phyloP scores from a whole-genome alignment of 1,140 invertebrate genomes.

The Nautilus pompilius region DNA sequence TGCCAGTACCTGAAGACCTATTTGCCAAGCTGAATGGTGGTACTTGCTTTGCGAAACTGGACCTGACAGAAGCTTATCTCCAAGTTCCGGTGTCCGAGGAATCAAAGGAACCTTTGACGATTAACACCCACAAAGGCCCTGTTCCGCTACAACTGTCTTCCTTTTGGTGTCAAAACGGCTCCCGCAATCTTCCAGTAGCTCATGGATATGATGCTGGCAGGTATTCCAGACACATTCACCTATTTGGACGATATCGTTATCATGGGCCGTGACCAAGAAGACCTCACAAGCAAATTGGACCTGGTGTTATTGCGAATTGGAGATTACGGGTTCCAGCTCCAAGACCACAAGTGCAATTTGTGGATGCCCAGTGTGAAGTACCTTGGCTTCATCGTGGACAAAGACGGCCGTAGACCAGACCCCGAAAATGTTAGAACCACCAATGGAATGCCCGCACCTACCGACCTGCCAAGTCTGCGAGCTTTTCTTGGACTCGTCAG shows the following conservation, averaged over 20 bases:
- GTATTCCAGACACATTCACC: constrained; percentile 13
- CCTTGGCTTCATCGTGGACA: too few relatives aligned
- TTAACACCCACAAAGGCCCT: constrained; percentile 21
- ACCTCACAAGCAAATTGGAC: constrained; percentile 9
- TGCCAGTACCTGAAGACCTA: constrained; percentile 27
- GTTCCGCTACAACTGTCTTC: constrained; percentile 10
- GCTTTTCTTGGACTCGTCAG: constrained; percentile 48
- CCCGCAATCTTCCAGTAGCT: constrained; percentile 57
- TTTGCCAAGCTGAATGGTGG: constrained; percentile 23
- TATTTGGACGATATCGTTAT: constrained; percentile 21
- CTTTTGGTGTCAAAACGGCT: constrained; percentile 40
- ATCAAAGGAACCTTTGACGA: constrained; percentile 14
- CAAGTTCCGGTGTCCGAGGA: constrained; percentile 20
- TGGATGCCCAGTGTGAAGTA: constrained; percentile 8
- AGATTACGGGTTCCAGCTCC: neutral
- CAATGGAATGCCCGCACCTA: constrained; percentile 46
- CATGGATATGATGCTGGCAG: constrained; percentile 47
- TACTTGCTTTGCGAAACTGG: constrained; percentile 21
- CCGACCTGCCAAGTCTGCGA: constrained; percentile 41
- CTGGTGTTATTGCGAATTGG: constrained; percentile 3
- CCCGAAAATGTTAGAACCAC: constrained; percentile 49
- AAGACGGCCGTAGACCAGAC: constrained; percentile 43
- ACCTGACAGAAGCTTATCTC: constrained; percentile 22
- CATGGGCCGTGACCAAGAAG: constrained; percentile 11
- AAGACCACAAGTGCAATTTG: constrained; percentile 7